Evolutionary conservation across 1,140 invertebrate genomes (phyloP).

Genomic region (Matsumurasca onukii): DNA sequence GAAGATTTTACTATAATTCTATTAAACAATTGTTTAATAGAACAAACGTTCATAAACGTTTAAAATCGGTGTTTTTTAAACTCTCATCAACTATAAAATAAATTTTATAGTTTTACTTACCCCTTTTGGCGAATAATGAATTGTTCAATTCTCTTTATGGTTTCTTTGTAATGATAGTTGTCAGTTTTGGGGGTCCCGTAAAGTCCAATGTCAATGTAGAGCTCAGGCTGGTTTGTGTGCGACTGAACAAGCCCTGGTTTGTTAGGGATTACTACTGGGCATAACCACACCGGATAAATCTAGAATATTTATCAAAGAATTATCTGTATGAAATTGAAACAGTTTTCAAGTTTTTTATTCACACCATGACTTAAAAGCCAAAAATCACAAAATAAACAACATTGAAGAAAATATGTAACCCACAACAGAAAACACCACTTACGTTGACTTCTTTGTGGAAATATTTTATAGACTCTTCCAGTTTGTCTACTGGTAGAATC

Average conservation of each 20-base stretch:
- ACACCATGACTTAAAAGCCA: conserved; percentile 3
- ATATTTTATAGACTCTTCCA: conserved; percentile 61
- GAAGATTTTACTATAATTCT: no score
- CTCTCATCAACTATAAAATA: neutral
- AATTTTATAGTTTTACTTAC: conserved; percentile 51
- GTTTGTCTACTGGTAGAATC: conserved; percentile 66
- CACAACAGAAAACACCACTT: conserved; percentile 30
- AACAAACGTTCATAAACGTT: no score
- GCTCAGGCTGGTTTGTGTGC: conserved; percentile 48
- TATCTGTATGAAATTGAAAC: no score
- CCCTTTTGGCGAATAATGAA: conserved; percentile 68
- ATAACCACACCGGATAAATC: conserved; percentile 85
- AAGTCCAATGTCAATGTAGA: conserved; percentile 79
- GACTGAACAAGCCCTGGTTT: conserved; percentile 72
- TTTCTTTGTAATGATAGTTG: conserved; percentile 62
- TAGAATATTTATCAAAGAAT: no score
- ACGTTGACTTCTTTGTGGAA: conserved; percentile 73
- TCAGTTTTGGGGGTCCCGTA: conserved; percentile 72
- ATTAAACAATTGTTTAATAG: no score
- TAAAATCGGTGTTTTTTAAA: no score
- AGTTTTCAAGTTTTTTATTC: no score
- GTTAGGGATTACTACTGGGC: conserved; percentile 71
- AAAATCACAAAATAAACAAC: conserved; percentile 13
- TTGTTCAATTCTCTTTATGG: conserved; percentile 69
- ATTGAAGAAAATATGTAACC: conserved; percentile 16